phyloP scores from a whole-genome alignment of 2,797 vertebrate species.

The Tadarida brasiliensis region DNA sequence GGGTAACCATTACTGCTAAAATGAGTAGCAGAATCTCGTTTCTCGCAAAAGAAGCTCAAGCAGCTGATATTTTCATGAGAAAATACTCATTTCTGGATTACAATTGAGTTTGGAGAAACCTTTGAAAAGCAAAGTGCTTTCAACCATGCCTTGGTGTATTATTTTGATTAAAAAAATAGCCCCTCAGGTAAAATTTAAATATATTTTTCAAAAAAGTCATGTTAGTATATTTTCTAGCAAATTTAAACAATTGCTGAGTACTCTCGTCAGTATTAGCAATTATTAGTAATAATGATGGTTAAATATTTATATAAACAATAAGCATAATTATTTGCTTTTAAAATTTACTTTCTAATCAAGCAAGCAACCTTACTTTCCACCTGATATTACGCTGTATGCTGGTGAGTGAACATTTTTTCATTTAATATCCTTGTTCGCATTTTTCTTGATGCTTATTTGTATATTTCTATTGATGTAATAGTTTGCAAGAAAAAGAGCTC shows the following conservation, averaged over 20 bases:
- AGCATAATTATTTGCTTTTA: slow-evolving; percentile 71
- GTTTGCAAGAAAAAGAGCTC: slow-evolving; percentile 78
- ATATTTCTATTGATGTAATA: slow-evolving; percentile 80
- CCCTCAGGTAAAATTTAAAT: slow-evolving; percentile 56
- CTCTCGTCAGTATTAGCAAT: slow-evolving; percentile 63
- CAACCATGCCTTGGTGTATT: slow-evolving; percentile 33
- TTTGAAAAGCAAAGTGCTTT: slow-evolving; percentile 74
- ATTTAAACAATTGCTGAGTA: slow-evolving; percentile 45
- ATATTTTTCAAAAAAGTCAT: slow-evolving; percentile 47
- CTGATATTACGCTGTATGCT: slow-evolving; percentile 45
- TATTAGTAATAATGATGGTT: slow-evolving; percentile 51
- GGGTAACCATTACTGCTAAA: slow-evolving; percentile 15
- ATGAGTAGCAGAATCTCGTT: slow-evolving; percentile 67
- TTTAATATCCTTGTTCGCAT: slow-evolving; percentile 73
- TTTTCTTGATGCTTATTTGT: slow-evolving; percentile 80
- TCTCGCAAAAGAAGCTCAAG: slow-evolving; percentile 60
- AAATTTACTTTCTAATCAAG: slow-evolving; percentile 76
- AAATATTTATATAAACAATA: slow-evolving; percentile 64
- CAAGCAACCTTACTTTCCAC: slow-evolving; percentile 55
- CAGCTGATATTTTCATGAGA: slow-evolving; percentile 43
- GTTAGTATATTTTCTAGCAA: slow-evolving; percentile 54
- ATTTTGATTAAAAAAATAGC: slow-evolving; percentile 73
- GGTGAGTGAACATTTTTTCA: slow-evolving; percentile 66
- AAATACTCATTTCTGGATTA: slow-evolving; percentile 64
- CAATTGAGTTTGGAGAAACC: slow-evolving; percentile 59